Evolutionary conservation across 2,797 vertebrate genomes (phyloP), one percentile per base, ranked within the genome.

Genomic region (Enteromius fasciolatus): DNA sequence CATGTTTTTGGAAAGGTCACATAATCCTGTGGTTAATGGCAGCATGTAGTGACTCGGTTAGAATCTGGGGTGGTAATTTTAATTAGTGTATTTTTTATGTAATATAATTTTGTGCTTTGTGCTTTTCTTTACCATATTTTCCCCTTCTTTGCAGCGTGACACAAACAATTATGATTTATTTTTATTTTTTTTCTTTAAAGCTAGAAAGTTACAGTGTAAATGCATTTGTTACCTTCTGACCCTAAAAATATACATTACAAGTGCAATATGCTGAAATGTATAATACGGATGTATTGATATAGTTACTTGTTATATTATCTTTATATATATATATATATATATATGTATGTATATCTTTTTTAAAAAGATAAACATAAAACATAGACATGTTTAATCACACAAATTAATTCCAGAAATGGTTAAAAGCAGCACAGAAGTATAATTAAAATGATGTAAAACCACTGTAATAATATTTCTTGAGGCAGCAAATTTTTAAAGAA

Each of bases 1-100:
- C 46, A 52, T 85, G 74, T 81, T 76, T 84, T 85, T 57, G 25
- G 25, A 86, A 84, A 86, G 85, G 85, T 83, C 85, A 86, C 20
- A 36, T 61, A 78, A 61, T 68, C 78, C 50, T 83, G 59, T 11
- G 39, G 74, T 80, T 83, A 80, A 76, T 54, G 18, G 67, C 54
- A 7, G 12, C 46, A 64, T 48, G 31, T 48, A 75, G 73, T 67
- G 76, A 48, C 46, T 17, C 1, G 8, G 15, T 15, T 28, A 11
- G 17, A 70, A 80, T 31, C 23, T 44, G 36, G 12, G 10, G 23
- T 79, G 50, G 23, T 41, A 5, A 39, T 48, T 50, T 23, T 10
- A 12, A 9, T 4, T 68, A 0, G 28, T 5, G 6, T 79, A 23
- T 61, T 31, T 36, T 70, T 70, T 59, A 69, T 44, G 12, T 59